These are phyloP conservation scores for Steinernema scapterisci DNA, from an alignment of 2,888 invertebrate genomes.

Conservation along the genomic window DNA sequence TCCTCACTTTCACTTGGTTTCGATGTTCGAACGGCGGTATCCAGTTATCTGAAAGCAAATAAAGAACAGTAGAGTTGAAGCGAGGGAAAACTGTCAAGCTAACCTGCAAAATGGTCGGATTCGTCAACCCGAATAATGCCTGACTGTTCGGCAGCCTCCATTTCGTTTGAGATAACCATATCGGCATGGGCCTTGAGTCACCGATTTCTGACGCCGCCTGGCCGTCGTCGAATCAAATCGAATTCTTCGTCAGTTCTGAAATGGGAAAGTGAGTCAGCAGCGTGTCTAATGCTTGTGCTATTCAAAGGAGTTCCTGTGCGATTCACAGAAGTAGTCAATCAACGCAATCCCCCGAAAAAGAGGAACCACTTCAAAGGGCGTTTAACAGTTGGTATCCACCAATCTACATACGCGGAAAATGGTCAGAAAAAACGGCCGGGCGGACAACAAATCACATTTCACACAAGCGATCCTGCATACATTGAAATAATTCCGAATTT, in stretches of 20 bases:
- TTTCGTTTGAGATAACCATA: conserved; percentile 31
- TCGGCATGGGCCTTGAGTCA: conserved; percentile 30
- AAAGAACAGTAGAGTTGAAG: background rate
- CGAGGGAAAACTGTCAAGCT: background rate
- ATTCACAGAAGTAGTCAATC: background rate
- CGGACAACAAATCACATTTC: too few relatives aligned
- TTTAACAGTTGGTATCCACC: too few relatives aligned
- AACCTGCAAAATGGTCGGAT: conserved; percentile 46
- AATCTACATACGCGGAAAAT: too few relatives aligned
- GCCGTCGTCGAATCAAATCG: conserved; percentile 18
- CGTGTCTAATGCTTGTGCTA: conserved; percentile 1
- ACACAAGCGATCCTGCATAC: background rate
- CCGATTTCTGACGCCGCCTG: background rate
- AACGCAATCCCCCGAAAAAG: background rate
- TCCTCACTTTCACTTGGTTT: conserved; percentile 54
- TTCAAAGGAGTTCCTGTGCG: background rate
- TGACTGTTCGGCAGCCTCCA: conserved; percentile 40
- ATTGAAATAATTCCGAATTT: background rate
- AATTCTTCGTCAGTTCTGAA: conserved; percentile 8
- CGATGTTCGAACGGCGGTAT: conserved; percentile 61
- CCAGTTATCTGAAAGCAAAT: conserved; percentile 53
- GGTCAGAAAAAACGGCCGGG: too few relatives aligned
- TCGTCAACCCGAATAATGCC: conserved; percentile 48
- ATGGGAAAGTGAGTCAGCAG: background rate
- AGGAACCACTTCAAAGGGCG: background rate